Base-by-base conservation (phyloP, 2,797 vertebrate species). In the Tolypeutes matacus region DNA sequence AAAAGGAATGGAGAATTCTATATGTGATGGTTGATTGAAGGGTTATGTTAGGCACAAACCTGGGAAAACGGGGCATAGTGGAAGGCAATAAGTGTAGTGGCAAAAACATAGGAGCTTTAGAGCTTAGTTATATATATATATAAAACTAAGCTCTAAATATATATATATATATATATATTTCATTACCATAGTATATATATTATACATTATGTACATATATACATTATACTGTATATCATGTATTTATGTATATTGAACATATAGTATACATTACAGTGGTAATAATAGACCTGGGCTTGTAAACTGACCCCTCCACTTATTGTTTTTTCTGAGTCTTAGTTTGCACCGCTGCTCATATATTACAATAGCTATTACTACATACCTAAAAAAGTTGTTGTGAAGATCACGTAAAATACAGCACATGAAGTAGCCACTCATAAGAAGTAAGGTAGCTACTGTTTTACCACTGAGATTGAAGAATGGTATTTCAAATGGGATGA, bases 1-100 rank as follows among this genome's bases (percentile, higher is more conserved):
- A 75, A 87, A 87, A 86, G 51, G 76, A 46, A 82, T 2, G 14
- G 81, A 46, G 51, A 34, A 34, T 83, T 83, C 67, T 91, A 39
- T 75, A 83, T 58, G 62, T 31, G 86, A 67, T 46, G 39, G 34
- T 53, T 72, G 75, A 87, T 9, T 60, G 62, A 93, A 25, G 51
- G 76, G 70, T 95, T 75, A 49, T 49, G 56, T 34, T 72, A 75
- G 72, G 76, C 25, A n/a, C 67, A 65, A 88, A 81, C 82, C 31
- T 62, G 49, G 80, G 60, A 86, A 92, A 67, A 91, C 95, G 46
- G 13, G 83, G 53, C 67, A 17, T 58, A 0, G 0, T 51, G n/a
- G 6, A 86, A 96, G 62, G 70, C 67, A 93, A 4, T 27, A 25
- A 67, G 56, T 29, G 2, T 21, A 67, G 42, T 69, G 56, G 65